Evolutionary conservation across 2,888 invertebrate species (phyloP), one percentile per base, ranked within the genome.

Genomic region (Tiphia femorata): DNA sequence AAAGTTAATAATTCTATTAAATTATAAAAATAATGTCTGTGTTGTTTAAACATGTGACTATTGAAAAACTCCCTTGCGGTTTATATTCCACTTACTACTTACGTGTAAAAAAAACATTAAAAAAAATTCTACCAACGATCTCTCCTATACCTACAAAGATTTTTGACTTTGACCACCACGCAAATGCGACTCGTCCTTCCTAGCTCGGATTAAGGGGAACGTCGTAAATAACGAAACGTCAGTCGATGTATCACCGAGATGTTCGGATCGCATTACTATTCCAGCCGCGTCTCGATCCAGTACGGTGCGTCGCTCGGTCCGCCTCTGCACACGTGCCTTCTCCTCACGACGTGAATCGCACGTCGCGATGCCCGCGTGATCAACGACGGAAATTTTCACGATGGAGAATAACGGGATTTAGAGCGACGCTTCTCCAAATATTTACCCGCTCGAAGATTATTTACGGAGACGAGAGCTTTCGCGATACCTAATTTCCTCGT

Each of bases 221-320:
- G 68, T 62, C 76, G 71, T 80, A 79, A 80, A 79, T 80, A 80
- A 79, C 78, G 70, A 71, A 71, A 74, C 69, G 72, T 75, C 76
- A 64, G 73, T 74, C 77, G 76, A 78, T 79, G 76, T 76, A 79
- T 79, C 79, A 77, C 72, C 65, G 70, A 63, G 69, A 70, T 72
- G 70, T 73, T 78, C 68, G 67, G 74, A 71, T 73, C 73, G 67
- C 76, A 80, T 80, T 79, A 75, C 77, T 79, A 80, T 80, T 80
- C 80, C 53, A 38, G 17, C 33, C 48, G 61, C 52, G 59, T 67
- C 43, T 50, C 64, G 64, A 68, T 67, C 69, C 64, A 61, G 65
- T 66, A 67, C 66, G 65, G 52, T 43, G 55, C 43, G 43, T 19
- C 37, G 25, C 8, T 47, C 60, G 62, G 58, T 56, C 60, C 27